These are phyloP conservation scores for Dione vanillae DNA, from an alignment of 2,888 invertebrate species.

Conservation along the genomic window DNA sequence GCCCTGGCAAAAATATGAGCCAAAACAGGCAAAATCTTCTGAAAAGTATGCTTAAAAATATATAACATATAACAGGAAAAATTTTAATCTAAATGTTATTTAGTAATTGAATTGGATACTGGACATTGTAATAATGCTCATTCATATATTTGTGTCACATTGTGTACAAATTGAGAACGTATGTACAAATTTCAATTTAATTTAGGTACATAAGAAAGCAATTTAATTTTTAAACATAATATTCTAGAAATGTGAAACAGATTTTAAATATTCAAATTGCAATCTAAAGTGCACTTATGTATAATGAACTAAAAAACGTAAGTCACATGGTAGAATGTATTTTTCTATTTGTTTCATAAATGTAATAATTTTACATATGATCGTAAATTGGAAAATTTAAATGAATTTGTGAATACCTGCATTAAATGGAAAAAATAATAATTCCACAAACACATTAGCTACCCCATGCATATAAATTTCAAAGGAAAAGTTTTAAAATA, in stretches of 20 bases:
- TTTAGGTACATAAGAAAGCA: neutral
- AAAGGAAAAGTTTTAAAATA: conserved; percentile 1
- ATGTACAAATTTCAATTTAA: no score
- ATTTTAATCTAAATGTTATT: no score
- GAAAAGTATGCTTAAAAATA: no score
- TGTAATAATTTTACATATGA: no score
- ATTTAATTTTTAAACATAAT: neutral
- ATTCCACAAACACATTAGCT: neutral
- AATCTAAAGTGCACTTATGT: neutral
- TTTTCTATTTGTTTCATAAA: no score
- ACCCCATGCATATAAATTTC: conserved; percentile 5
- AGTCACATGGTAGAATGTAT: neutral
- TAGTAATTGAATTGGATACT: no score
- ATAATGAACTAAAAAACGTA: neutral
- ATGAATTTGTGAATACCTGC: neutral
- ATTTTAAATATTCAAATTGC: conserved; percentile 17
- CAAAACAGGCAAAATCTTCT: no score
- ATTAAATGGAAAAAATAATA: neutral
- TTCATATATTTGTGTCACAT: no score
- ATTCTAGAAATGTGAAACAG: neutral
- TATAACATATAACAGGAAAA: no score
- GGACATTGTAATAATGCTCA: no score
- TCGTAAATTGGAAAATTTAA: neutral
- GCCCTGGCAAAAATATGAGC: no score
- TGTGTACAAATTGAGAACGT: no score